Evolutionary conservation across 1,140 invertebrate species (phyloP), one percentile per base, ranked within the genome.

Genomic region (Drosophila seguyi): DNA sequence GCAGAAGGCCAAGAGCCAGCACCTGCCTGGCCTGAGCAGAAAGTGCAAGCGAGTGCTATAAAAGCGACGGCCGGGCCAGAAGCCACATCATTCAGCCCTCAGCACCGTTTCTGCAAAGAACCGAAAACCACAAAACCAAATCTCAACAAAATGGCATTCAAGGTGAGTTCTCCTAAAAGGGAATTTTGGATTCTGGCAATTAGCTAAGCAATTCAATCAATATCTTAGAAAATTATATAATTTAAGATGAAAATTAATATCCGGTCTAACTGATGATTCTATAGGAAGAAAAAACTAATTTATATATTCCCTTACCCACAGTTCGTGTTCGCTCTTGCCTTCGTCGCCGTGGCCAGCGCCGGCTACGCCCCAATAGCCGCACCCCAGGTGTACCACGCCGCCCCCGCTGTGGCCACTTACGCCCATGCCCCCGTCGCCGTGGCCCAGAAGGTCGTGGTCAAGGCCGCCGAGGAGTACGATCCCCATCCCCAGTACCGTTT

Each of bases 401-500:
- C 74, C 42, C 76, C 79, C 18, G 81, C 83, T 10, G 86, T 90
- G 36, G 81, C 75, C 27, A 67, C 80, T 53, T 85, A 85, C 20
- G 81, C 69, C 36, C 79, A 83, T 10, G 83, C 69, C 25, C 88
- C 90, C 25, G 55, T 91, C 31, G 79, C 81, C 29, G 75, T 87
- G 6, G 81, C 79, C 44, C 82, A 86, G 41, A 87, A 87, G 57
- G 75, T 84, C 31, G 75, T 91, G 34, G 75, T 90, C 41, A 87
- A 81, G 55, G 61, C 74, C 34, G 39, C 65, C 27, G 84, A 87
- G 57, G 71, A 52, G 36, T 83, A 62, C 65, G 84, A 90, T 48
- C 77, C 78, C 53, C 86, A 87, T 71, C 80, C 81, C 4, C 93
- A 93, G 75, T 94, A 94, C 86, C 81, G 81, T 42, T 94, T 94